Percentiles rank a stretch among this genome's conserved stretches.
phyloP scores from a whole-genome alignment of 2,888 invertebrate genomes.

The Gibbula magus region DNA sequence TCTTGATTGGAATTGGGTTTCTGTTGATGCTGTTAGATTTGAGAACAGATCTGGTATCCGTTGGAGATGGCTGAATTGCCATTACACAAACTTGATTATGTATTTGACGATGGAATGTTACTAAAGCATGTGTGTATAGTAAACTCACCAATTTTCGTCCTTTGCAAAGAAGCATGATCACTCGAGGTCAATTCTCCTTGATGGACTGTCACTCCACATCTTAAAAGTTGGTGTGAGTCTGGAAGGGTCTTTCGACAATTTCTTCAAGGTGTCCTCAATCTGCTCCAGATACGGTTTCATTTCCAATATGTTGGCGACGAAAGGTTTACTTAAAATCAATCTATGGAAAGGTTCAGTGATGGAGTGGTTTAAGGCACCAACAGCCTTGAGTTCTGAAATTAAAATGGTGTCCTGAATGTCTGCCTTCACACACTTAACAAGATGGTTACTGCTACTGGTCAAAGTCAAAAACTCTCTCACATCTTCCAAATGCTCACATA shows the following conservation, averaged over 20 bases:
- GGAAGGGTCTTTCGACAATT: too few relatives aligned
- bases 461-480: not conserved
- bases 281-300: not conserved
- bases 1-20: not conserved
- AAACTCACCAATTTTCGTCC: too few relatives aligned
- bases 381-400: not conserved
- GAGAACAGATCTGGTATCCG: not conserved
- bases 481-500: not conserved
- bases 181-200: too few relatives aligned
- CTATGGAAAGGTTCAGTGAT: not conserved
- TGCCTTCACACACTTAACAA: not conserved
- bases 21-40: not conserved
- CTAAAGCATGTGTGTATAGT: too few relatives aligned
- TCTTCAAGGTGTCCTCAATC: too few relatives aligned
- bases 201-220: too few relatives aligned
- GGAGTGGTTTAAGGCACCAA: not conserved
- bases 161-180: too few relatives aligned
- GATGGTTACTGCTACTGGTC: not conserved
- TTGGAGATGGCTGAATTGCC: too few relatives aligned
- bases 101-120: too few relatives aligned
- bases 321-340: not conserved
- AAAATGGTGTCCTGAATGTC: not conserved
- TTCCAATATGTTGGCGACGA: not conserved
- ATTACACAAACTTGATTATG: too few relatives aligned
- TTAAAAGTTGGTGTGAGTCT: too few relatives aligned